phyloP scores from a whole-genome alignment of 1,140 invertebrate genomes.

The Rhyzopertha dominica region DNA sequence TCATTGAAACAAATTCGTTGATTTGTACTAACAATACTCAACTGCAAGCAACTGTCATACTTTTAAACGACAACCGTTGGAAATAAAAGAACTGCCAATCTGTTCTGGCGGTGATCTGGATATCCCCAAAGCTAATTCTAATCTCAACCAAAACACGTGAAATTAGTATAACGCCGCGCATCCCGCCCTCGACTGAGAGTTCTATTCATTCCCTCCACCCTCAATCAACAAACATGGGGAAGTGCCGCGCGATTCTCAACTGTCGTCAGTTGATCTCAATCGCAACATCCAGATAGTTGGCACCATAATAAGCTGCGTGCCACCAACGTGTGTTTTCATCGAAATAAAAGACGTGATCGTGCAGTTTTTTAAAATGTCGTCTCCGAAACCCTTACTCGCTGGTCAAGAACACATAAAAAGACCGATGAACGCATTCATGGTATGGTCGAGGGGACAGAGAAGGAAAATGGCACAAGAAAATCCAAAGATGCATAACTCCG shows the following conservation, averaged over 20 bases:
- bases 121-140: too few relatives aligned
- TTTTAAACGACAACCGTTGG: too few relatives aligned
- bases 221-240: constrained; percentile 27
- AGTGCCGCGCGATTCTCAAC: constrained; percentile 24
- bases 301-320: constrained; percentile 1
- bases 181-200: constrained; percentile 14
- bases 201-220: constrained; percentile 19
- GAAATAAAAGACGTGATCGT: not conserved
- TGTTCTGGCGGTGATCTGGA: too few relatives aligned
- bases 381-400: constrained; percentile 35
- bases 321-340: constrained; percentile 1
- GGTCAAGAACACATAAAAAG: constrained; percentile 74
- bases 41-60: too few relatives aligned
- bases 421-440: constrained; percentile 93
- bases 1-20: too few relatives aligned
- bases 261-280: constrained; percentile 28
- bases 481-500: constrained; percentile 96
- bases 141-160: too few relatives aligned
- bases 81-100: too few relatives aligned
- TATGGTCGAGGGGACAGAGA: constrained; percentile 83
- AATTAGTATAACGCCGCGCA: constrained; percentile 26
- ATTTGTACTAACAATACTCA: too few relatives aligned
- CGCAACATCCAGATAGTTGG: constrained; percentile 20
- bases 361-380: constrained; percentile 41
- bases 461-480: constrained; percentile 97